These are phyloP conservation scores for Oceanodroma tethys DNA, from an alignment of 2,113 vertebrate genomes.

Conservation along the genomic window DNA sequence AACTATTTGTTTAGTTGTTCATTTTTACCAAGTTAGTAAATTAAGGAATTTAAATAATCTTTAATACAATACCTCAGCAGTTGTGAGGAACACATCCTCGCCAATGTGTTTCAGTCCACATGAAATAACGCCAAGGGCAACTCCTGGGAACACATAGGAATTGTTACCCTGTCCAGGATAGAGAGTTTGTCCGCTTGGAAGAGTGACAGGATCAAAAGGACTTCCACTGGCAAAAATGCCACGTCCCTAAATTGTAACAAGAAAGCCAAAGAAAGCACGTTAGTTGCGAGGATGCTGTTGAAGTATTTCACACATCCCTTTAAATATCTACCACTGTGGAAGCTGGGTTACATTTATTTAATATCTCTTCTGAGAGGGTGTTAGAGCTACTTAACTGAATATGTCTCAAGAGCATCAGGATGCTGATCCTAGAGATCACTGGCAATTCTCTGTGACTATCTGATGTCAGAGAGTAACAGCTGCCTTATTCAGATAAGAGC, in stretches of 20 bases:
- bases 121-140: conserved; percentile 85
- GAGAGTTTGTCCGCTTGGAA: conserved; percentile 82
- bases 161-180: conserved; percentile 97
- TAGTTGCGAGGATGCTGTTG: neutral
- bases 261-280: neutral
- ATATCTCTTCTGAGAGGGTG: neutral
- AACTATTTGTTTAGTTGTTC: neutral
- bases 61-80: conserved; percentile 85
- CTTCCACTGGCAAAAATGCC: conserved; percentile 97
- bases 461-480: neutral
- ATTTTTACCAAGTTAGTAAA: neutral
- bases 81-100: conserved; percentile 86
- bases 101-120: conserved; percentile 83
- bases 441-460: neutral
- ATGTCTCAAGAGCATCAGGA: neutral
- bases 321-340: neutral
- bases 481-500: neutral
- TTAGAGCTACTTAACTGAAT: neutral
- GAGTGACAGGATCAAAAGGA: conserved; percentile 90
- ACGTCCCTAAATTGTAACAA: conserved; percentile 76
- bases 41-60: neutral
- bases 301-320: neutral
- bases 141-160: conserved; percentile 94
- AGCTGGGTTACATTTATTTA: neutral
- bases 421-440: neutral